Conservation (phyloP, 1,140 invertebrate genomes). For the Drosophila mojavensis region DNA sequence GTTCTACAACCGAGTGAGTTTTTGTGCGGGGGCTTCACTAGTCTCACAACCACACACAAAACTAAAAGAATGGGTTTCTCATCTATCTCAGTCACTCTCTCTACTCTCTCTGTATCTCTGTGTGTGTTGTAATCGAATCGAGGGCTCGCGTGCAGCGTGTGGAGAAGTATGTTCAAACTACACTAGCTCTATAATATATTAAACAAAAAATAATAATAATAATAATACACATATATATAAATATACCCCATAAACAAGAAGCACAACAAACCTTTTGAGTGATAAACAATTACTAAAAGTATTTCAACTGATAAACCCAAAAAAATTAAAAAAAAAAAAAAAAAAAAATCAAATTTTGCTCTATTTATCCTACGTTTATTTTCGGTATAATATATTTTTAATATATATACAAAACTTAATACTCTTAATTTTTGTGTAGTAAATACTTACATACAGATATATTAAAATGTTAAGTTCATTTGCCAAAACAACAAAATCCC, state of each 20-base stretch:
- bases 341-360: conserved; percentile 16
- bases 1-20: conserved; percentile 63
- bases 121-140: conserved; percentile 60
- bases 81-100: conserved; percentile 34
- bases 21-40: conserved; percentile 51
- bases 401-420: conserved; percentile 18
- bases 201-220: background rate
- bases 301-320: conserved; percentile 16
- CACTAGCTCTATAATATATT: conserved; percentile 60
- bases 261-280: conserved; percentile 51
- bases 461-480: conserved; percentile 38
- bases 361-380: conserved; percentile 29
- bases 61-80: conserved; percentile 34
- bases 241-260: conserved; percentile 37
- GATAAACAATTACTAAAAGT: conserved; percentile 37
- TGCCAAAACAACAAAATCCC: conserved; percentile 23
- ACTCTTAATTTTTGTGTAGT: conserved; percentile 42
- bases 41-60: conserved; percentile 22
- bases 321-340: background rate
- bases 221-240: conserved; percentile 1
- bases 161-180: conserved; percentile 82
- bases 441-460: conserved; percentile 30
- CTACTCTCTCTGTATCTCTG: conserved; percentile 6
- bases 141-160: conserved; percentile 83
- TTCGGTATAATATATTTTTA: background rate